Percentiles rank a stretch among this genome's conserved stretches.
Conservation (phyloP, 2,888 invertebrate species). For the Piscicola geometra region DNA sequence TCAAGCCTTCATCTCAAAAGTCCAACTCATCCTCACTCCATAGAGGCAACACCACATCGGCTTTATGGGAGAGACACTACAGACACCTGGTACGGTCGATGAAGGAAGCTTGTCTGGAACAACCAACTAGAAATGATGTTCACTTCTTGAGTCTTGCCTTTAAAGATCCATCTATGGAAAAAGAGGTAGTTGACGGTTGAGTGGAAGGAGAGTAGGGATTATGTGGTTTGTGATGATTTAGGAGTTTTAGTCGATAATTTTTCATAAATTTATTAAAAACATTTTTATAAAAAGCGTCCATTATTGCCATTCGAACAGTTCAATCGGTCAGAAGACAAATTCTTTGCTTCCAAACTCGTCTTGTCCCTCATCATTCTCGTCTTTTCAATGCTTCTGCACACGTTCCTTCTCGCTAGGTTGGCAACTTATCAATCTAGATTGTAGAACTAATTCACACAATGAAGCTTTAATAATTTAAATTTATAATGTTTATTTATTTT, state of each 20-base stretch:
- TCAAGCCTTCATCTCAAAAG: not conserved
- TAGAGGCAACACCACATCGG: not conserved
- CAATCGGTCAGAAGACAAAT: constrained; percentile 76
- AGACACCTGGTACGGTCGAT: constrained; percentile 85
- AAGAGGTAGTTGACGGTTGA: constrained; percentile 62
- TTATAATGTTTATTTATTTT: too few species aligned
- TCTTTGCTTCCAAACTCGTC: constrained; percentile 71
- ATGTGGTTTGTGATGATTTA: too few species aligned
- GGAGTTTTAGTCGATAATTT: too few species aligned
- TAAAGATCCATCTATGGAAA: constrained; percentile 77
- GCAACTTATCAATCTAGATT: too few species aligned
- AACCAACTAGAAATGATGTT: constrained; percentile 82
- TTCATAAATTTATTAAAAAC: too few species aligned
- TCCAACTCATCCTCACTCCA: not conserved
- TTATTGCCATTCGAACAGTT: too few species aligned
- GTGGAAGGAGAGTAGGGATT: too few species aligned
- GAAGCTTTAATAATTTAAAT: too few species aligned
- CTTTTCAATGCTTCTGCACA: constrained; percentile 72
- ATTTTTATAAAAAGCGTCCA: too few species aligned
- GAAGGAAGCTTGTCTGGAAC: constrained; percentile 80
- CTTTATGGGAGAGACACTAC: constrained; percentile 72
- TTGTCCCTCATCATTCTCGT: constrained; percentile 72
- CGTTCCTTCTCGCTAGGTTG: constrained; percentile 56
- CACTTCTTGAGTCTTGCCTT: constrained; percentile 79
- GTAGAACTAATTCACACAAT: too few species aligned